Percentiles rank a stretch among this genome's conserved stretches.
These are phyloP conservation scores for Poicephalus gulielmi DNA, from an alignment of 2,113 vertebrate genomes.

Conservation along the genomic window DNA sequence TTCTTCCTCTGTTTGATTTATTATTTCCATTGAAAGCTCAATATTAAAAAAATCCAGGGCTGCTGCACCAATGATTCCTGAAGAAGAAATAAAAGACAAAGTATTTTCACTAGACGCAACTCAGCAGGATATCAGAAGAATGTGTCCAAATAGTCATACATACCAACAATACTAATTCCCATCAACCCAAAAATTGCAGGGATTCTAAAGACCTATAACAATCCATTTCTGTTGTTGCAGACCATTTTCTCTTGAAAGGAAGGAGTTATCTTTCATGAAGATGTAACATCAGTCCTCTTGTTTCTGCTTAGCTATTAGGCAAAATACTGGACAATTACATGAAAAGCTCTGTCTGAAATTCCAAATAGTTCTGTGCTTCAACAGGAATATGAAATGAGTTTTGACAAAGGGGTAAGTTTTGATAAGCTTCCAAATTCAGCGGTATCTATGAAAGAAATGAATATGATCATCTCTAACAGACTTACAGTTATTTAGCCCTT, in stretches of 20 bases:
- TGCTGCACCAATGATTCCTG: constrained; percentile 79
- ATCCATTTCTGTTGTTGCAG: background rate
- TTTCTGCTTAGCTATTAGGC: background rate
- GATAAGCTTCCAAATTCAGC: background rate
- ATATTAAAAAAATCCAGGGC: constrained; percentile 83
- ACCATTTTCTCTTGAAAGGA: background rate
- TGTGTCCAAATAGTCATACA: background rate
- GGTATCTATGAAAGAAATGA: background rate
- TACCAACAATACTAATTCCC: background rate
- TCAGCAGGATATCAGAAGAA: background rate
- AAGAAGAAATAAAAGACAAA: background rate
- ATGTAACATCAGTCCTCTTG: background rate
- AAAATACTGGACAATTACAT: background rate
- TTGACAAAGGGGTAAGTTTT: background rate
- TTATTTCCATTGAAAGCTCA: constrained; percentile 82
- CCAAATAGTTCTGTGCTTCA: background rate
- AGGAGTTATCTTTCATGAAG: background rate
- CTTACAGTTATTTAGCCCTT: background rate
- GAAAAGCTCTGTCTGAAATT: constrained; percentile 1
- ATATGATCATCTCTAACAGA: background rate
- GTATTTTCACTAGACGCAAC: background rate
- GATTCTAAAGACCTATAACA: background rate
- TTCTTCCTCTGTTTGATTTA: constrained; percentile 76
- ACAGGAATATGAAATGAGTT: background rate
- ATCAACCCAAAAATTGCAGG: background rate